phyloP scores from a whole-genome alignment of 2,888 invertebrate species.

The Ophion costatus region DNA sequence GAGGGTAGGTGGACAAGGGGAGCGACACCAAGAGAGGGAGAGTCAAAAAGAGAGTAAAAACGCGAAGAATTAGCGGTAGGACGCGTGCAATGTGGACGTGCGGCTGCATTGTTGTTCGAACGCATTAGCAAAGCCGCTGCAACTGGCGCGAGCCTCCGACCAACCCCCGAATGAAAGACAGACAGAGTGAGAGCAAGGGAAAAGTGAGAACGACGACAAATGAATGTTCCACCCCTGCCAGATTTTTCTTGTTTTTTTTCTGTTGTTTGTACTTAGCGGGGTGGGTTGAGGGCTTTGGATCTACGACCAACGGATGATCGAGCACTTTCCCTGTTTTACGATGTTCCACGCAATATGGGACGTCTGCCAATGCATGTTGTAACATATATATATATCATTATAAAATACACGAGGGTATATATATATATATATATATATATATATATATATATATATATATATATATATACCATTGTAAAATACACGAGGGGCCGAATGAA shows the following conservation, averaged over 20 bases:
- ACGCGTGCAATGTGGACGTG: conserved; percentile 80
- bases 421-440: too few relatives aligned
- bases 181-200: conserved; percentile 17
- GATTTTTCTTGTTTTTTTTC: conserved; percentile 58
- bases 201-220: conserved; percentile 54
- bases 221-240: conserved; percentile 49
- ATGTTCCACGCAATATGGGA: conserved; percentile 58
- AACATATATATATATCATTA: conserved; percentile 13
- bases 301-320: conserved; percentile 65
- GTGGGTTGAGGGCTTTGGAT: conserved; percentile 65
- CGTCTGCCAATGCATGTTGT: conserved; percentile 47
- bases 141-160: conserved; percentile 62
- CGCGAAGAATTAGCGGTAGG: conserved; percentile 80
- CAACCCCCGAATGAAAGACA: conserved; percentile 45
- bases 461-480: conserved; percentile 13
- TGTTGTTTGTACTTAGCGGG: conserved; percentile 68
- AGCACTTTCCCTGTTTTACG: conserved; percentile 67
- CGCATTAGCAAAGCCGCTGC: conserved; percentile 78
- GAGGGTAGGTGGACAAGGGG: conserved; percentile 61
- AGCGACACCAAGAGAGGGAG: conserved; percentile 40
- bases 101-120: conserved; percentile 79
- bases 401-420: conserved; percentile 30
- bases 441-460: too few relatives aligned
- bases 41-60: conserved; percentile 68
- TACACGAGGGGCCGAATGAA: conserved; percentile 35